Evolutionary conservation across 2,888 invertebrate genomes (phyloP), one percentile per base, ranked within the genome.

Genomic region (Caenorhabditis virilis): DNA sequence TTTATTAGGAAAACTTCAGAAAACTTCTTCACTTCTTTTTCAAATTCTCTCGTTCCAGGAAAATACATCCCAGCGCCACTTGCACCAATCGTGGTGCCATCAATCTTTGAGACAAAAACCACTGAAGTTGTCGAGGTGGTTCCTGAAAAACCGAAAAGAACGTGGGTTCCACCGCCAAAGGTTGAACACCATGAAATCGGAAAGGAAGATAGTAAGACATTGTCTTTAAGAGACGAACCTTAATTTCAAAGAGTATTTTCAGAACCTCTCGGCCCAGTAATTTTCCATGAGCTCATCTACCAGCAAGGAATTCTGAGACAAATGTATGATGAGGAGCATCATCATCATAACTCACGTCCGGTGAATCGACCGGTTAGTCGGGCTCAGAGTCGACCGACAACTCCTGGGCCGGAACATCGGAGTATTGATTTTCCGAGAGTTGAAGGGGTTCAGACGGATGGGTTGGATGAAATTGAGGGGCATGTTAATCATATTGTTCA

Each of bases 251-350:
- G 13, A 13, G 9, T 13, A 11, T 11, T 47, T 56, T 7, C 49
- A 56, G 56, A 64, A 18, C 63, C 63, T 2, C 50, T 64, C 2
- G 58, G 58, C 7, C 64, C 64, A 2, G 55, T 64, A 0, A 48
- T 64, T 27, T 64, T 59, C 55, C 64, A 64, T 45, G 64, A 64
- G 27, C 16, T 64, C 38, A 64, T 64, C 25, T 57, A 53, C 20
- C 50, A 55, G 9, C 26, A 64, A 22, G 59, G 64, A 27, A 47
- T 55, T 42, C 45, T 64, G 22, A 46, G 42, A 16, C 27, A 43
- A 16, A 58, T 51, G 41, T 55, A 46, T 26, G 35, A 64, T 9
- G 51, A 59, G 18, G 55, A 64, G 30, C 58, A 64, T 16, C 38
- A 35, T 15, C 9, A 15, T 6, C 36, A 23, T 9, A 35, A 38